Evolutionary conservation across 1,140 invertebrate species (phyloP).

Genomic region (Riptortus pedestris): DNA sequence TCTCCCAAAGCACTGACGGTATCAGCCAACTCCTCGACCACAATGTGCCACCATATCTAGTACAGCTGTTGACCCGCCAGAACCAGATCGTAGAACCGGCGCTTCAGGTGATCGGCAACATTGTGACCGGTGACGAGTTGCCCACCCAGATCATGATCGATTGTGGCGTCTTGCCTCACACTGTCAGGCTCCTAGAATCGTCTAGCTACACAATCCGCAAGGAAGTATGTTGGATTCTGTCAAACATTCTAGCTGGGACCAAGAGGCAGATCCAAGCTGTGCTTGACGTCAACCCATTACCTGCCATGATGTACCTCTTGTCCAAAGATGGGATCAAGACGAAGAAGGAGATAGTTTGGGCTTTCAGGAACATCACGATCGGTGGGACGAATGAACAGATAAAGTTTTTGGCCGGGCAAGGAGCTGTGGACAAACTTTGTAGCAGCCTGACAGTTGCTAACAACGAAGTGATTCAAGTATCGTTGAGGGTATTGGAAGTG

Average conservation of each 20-base stretch:
- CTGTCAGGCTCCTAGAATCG: background rate
- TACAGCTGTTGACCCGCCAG: background rate
- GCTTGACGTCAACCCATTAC: background rate
- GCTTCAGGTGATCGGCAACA: background rate
- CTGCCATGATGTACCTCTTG: background rate
- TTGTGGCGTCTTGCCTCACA: background rate
- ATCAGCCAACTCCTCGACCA: background rate
- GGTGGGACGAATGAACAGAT: background rate
- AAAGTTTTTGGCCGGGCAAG: background rate
- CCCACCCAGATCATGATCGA: background rate
- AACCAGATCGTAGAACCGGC: background rate
- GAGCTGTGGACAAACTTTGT: background rate
- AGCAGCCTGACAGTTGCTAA: background rate
- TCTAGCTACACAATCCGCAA: background rate
- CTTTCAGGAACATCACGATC: background rate
- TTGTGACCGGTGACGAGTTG: background rate
- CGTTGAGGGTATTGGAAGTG: background rate
- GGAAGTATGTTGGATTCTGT: background rate
- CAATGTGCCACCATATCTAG: background rate
- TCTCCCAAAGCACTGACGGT: background rate
- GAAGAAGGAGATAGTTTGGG: background rate
- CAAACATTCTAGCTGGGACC: background rate
- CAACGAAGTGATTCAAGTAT: background rate
- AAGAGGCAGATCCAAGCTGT: background rate
- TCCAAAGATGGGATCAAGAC: background rate